Evolutionary conservation across 2,113 vertebrate species (phyloP).

Genomic region (Mystacornis crossleyi): DNA sequence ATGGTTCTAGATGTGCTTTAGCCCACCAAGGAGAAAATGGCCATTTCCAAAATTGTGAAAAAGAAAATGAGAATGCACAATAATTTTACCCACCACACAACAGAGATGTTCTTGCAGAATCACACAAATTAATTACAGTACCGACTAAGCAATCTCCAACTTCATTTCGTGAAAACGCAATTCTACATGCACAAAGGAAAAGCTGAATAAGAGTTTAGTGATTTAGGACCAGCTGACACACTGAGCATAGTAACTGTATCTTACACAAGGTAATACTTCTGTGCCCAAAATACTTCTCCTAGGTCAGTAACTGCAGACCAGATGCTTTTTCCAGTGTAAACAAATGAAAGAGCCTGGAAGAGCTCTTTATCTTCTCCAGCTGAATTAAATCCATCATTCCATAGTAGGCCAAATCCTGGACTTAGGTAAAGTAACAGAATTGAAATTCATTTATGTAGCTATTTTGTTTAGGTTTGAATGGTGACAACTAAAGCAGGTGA

Average conservation of each 20-base stretch:
- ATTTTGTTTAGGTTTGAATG: not conserved
- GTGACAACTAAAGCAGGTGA: not conserved
- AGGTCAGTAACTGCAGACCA: not conserved
- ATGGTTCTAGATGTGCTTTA: not conserved
- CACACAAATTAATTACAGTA: not conserved
- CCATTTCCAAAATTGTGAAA: not conserved
- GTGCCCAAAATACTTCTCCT: not conserved
- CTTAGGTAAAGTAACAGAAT: not conserved
- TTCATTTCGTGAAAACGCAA: not conserved
- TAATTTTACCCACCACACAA: not conserved
- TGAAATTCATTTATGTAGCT: not conserved
- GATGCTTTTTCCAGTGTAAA: not conserved
- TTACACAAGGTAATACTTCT: not conserved
- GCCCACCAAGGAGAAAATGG: not conserved
- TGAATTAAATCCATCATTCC: not conserved
- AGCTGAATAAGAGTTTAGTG: not conserved
- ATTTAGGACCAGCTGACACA: not conserved
- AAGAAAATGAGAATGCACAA: not conserved
- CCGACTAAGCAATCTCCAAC: not conserved
- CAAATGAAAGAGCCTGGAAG: not conserved
- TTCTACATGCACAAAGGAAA: not conserved
- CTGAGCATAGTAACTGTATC: not conserved
- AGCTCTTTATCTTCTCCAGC: not conserved
- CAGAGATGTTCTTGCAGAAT: not conserved
- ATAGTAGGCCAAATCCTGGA: not conserved